phyloP scores from a whole-genome alignment of 2,113 vertebrate genomes.

The Jacana jacana region DNA sequence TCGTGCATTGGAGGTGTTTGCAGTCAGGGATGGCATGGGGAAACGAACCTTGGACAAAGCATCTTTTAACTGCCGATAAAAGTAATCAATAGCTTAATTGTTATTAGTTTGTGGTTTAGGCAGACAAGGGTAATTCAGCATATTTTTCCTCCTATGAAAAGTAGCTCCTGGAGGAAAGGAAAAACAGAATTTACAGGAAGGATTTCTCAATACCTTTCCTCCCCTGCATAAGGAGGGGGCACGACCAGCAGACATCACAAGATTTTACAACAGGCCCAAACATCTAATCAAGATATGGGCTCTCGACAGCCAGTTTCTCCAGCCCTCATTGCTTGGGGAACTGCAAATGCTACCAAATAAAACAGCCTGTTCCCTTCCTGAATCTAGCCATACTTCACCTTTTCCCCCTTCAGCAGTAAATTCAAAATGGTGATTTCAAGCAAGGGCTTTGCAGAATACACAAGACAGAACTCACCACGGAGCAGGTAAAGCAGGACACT shows the following conservation, averaged over 20 bases:
- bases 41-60: background rate
- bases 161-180: background rate
- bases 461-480: background rate
- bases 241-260: background rate
- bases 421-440: background rate
- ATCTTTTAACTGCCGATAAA: background rate
- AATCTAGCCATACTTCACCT: background rate
- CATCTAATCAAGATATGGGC: background rate
- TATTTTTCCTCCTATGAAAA: background rate
- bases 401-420: conserved; percentile 6
- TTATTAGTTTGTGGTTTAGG: background rate
- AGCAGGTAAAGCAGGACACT: background rate
- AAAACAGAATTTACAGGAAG: background rate
- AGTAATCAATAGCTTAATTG: background rate
- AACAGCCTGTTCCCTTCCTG: background rate
- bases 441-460: background rate
- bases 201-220: background rate
- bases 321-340: background rate
- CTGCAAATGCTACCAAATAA: background rate
- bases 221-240: background rate
- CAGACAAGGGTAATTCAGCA: background rate
- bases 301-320: background rate
- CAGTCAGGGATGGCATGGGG: background rate
- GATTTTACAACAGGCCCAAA: background rate
- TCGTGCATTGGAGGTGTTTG: background rate